Evolutionary conservation across 2,797 vertebrate genomes (phyloP).

Genomic region (Acipenser oxyrinchus): DNA sequence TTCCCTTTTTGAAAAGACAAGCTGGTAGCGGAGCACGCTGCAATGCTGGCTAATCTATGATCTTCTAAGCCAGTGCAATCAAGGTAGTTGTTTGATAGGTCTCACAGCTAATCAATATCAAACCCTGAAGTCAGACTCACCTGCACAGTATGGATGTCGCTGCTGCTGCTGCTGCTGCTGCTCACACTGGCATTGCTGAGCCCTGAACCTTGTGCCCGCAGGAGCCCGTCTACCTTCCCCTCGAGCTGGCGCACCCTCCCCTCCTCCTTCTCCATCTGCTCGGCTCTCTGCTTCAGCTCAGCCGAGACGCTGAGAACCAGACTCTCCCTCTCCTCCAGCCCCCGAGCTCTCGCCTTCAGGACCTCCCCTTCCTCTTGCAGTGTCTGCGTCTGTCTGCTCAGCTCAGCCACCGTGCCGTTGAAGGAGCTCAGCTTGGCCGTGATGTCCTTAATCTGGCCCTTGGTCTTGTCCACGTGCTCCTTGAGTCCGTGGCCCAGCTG

Average conservation of each 20-base stretch:
- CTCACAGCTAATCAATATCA: no score
- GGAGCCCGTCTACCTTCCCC: conserved; percentile 52
- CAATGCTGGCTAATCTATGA: no score
- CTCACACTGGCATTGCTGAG: conserved; percentile 34
- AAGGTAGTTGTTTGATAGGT: no score
- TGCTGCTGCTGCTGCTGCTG: conserved; percentile 48
- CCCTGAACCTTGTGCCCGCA: conserved; percentile 43
- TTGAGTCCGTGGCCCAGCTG: conserved; percentile 89
- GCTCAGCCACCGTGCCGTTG: conserved; percentile 62
- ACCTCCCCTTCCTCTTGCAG: conserved; percentile 48
- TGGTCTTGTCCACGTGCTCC: conserved; percentile 86
- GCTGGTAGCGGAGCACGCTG: no score
- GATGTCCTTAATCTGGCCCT: conserved; percentile 73
- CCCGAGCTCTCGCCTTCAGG: conserved; percentile 44
- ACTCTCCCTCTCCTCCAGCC: conserved; percentile 49
- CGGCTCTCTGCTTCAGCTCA: conserved; percentile 58
- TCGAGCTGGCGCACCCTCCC: conserved; percentile 64
- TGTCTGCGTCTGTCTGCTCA: conserved; percentile 50
- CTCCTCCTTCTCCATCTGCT: conserved; percentile 58
- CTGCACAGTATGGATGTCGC: conserved; percentile 63
- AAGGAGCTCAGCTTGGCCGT: conserved; percentile 63
- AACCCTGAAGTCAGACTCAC: conserved; percentile 38
- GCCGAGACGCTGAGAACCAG: conserved; percentile 55
- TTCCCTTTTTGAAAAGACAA: no score
- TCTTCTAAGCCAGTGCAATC: no score